Evolutionary conservation across 2,888 invertebrate genomes (phyloP), one percentile per base, ranked within the genome.

Genomic region (Drosophila dives): DNA sequence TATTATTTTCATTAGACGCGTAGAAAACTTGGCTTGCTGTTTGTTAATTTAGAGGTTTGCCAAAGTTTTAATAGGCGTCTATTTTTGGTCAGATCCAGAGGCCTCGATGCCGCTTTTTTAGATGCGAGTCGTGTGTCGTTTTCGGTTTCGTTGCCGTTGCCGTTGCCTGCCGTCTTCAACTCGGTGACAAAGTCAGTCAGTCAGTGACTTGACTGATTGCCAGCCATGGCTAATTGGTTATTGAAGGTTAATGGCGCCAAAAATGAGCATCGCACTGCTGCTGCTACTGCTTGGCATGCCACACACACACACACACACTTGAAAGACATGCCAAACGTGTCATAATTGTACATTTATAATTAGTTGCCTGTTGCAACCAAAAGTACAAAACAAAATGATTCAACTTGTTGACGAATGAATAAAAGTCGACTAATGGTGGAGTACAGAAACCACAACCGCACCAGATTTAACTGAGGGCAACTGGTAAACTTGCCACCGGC

Each of bases 191-290:
- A 77, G 70, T 77, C 81, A 73, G n/a, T 80, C 77, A 79, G 78
- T 73, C 81, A 73, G n/a, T 80, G 81, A 79, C 71, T 72, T 81
- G 79, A 86, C 71, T 86, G 86, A 80, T 80, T 81, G 81, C 73
- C 78, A 72, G 81, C 62, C 80, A 78, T 80, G 77, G 72, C 50
- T 74, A 85, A 90, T 77, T 81, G 90, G 90, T 74, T 83, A 90
- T 77, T 83, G 86, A 86, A 90, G 86, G 90, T 90, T 90, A 90
- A 90, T 78, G 86, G 81, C 80, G 86, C 90, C 85, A 77, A 87
- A 86, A 79, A 74, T 64, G 75, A 69, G 56, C 80, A 78, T 64
- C 38, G 70, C 65, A 38, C 36, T 66, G 45, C 15, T 45, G 45
- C 45, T 23, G 45, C 15, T 45, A 20, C 45, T 23, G 61, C 64